phyloP scores from a whole-genome alignment of 1,140 invertebrate species.

The Trachymyrmex cornetzi region DNA sequence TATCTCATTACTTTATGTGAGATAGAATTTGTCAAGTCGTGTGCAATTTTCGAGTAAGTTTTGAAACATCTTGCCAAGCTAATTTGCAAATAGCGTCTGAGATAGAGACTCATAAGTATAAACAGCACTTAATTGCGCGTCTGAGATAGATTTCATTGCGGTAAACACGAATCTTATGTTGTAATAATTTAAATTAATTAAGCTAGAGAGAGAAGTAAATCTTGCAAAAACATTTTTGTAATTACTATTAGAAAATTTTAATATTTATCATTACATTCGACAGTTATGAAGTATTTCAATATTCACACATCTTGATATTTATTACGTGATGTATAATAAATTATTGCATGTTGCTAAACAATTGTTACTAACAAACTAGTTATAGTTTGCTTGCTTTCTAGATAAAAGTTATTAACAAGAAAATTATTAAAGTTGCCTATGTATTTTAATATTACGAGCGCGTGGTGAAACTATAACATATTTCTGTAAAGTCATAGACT shows the following conservation, averaged over 20 bases:
- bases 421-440: background rate
- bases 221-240: background rate
- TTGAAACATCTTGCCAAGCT: background rate
- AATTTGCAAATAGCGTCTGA: constrained; percentile 12
- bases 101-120: background rate
- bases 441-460: background rate
- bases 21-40: background rate
- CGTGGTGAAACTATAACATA: background rate
- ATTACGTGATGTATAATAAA: background rate
- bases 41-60: background rate
- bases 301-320: background rate
- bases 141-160: background rate
- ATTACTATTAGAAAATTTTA: background rate
- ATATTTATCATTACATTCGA: background rate
- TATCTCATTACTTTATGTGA: background rate
- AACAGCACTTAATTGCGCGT: constrained; percentile 2
- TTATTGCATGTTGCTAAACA: background rate
- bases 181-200: constrained; percentile 24
- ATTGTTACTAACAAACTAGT: background rate
- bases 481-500: constrained; percentile 10
- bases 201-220: background rate
- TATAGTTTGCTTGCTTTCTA: background rate
- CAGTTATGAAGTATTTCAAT: background rate
- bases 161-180: background rate
- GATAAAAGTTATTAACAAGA: background rate